Evolutionary conservation across 1,140 invertebrate species (phyloP).

Genomic region (Drosophila leontia): DNA sequence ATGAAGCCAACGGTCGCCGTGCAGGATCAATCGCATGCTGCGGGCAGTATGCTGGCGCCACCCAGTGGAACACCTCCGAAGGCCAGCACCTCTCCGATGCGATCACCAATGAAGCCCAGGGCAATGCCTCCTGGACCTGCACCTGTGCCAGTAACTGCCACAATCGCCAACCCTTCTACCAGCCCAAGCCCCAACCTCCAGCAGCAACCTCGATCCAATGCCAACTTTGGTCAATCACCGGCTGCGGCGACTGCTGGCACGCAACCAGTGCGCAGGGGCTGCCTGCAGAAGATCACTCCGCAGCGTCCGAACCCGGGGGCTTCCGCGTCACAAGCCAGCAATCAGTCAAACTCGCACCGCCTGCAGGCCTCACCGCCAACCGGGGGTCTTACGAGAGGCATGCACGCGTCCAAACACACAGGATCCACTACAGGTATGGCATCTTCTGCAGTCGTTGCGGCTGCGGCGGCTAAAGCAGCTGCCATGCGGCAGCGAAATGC

Average conservation of each 20-base stretch:
- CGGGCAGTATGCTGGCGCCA: constrained; percentile 53
- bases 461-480: constrained; percentile 16
- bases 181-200: constrained; percentile 11
- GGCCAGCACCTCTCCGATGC: constrained; percentile 50
- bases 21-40: constrained; percentile 34
- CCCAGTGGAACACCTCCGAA: constrained; percentile 35
- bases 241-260: constrained; percentile 16
- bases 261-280: constrained; percentile 61
- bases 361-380: constrained; percentile 12
- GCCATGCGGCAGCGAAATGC: constrained; percentile 36
- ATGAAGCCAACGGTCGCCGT: constrained; percentile 57
- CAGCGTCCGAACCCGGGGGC: constrained; percentile 61
- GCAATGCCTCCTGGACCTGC: neutral
- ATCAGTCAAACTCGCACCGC: constrained; percentile 22
- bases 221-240: neutral
- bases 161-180: neutral
- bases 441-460: constrained; percentile 7
- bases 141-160: neutral
- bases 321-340: constrained; percentile 5
- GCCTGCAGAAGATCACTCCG: constrained; percentile 78
- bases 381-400: neutral
- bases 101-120: constrained; percentile 36
- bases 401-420: constrained; percentile 56
- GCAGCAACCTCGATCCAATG: constrained; percentile 14
- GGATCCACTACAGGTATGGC: constrained; percentile 2